phyloP scores from a whole-genome alignment of 2,113 vertebrate genomes.

The Mobula hypostoma region DNA sequence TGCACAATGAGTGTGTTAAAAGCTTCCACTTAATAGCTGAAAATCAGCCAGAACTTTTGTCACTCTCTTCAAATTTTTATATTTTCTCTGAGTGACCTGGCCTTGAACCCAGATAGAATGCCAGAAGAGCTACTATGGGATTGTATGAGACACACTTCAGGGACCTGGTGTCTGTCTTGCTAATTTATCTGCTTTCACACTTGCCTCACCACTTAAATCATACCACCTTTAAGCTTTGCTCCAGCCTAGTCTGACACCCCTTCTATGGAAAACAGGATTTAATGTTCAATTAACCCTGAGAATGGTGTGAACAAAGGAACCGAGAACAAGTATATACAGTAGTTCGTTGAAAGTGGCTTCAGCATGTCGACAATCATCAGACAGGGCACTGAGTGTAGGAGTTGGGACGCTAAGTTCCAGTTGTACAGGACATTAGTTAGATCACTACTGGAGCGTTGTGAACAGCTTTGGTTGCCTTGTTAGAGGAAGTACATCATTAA shows the following conservation, averaged over 20 bases:
- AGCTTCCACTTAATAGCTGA: constrained; percentile 16
- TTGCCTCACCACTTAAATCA: background rate
- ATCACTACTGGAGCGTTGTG: too few relatives aligned
- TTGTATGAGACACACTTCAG: background rate
- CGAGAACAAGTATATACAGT: too few relatives aligned
- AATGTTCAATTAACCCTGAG: background rate
- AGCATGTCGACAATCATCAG: too few relatives aligned
- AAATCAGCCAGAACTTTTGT: background rate
- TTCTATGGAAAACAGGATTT: background rate
- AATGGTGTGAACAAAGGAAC: too few relatives aligned
- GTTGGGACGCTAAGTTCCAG: too few relatives aligned
- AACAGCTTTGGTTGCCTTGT: too few relatives aligned
- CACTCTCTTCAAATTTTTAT: background rate
- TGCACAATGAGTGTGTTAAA: background rate
- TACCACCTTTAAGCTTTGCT: background rate
- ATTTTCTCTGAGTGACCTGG: background rate
- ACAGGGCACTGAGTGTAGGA: too few relatives aligned
- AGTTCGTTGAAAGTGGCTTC: too few relatives aligned
- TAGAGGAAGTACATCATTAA: too few relatives aligned
- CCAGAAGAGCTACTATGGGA: background rate
- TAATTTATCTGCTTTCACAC: background rate
- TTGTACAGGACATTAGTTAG: too few relatives aligned
- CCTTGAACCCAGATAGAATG: background rate
- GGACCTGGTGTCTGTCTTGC: background rate
- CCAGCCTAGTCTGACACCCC: background rate